These are phyloP conservation scores for Albula goreensis DNA, from an alignment of 2,113 vertebrate species.

Conservation along the genomic window DNA sequence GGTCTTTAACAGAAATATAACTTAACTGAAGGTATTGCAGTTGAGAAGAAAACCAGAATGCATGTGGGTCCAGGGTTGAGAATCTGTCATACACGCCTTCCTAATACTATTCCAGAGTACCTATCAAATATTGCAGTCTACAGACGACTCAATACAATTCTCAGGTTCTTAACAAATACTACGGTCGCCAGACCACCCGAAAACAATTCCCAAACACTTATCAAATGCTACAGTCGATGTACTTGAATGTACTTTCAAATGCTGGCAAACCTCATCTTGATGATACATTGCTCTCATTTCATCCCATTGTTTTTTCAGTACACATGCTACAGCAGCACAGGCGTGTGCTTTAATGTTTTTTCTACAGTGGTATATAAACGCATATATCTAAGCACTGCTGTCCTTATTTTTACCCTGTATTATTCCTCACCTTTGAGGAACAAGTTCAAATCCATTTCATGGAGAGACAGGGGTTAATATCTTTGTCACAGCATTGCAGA, in stretches of 20 bases:
- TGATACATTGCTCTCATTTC: neutral
- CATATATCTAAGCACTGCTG: neutral
- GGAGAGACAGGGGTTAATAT: conserved; percentile 45
- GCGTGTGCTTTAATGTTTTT: neutral
- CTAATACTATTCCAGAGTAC: too few relatives aligned
- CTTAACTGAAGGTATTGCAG: too few relatives aligned
- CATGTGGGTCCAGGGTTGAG: too few relatives aligned
- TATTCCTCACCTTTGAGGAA: conserved; percentile 30
- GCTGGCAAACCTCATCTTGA: neutral
- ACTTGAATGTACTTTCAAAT: neutral
- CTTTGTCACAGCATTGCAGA: conserved; percentile 29
- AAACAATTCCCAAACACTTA: too few relatives aligned
- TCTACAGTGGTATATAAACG: neutral
- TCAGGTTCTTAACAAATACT: too few relatives aligned
- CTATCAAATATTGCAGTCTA: too few relatives aligned
- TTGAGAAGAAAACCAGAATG: too few relatives aligned
- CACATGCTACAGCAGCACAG: neutral
- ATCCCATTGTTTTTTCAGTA: neutral
- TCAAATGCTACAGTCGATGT: too few relatives aligned
- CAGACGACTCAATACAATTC: too few relatives aligned
- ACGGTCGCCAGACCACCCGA: too few relatives aligned
- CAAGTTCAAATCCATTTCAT: conserved; percentile 44
- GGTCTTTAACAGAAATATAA: too few relatives aligned
- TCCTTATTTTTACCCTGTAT: neutral
- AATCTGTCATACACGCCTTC: too few relatives aligned